phyloP scores from a whole-genome alignment of 2,113 vertebrate species.

The Tringa solitaria region DNA sequence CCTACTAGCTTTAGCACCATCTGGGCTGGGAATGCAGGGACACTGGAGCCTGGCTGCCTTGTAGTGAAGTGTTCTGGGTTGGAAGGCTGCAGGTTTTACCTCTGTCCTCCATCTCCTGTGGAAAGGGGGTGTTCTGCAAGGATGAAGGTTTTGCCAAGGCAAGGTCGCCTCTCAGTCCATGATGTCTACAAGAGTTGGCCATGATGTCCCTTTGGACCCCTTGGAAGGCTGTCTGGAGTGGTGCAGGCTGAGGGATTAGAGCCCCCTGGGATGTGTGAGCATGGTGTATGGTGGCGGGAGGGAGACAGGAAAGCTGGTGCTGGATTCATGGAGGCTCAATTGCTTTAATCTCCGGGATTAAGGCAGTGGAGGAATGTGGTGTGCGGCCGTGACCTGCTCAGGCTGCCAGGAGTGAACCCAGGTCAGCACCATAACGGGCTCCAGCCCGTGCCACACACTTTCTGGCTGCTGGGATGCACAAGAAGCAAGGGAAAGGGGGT shows the following conservation, averaged over 20 bases:
- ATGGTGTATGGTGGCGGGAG: not conserved
- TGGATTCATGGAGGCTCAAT: slow-evolving; percentile 45
- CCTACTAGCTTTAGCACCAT: not conserved
- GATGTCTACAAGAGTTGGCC: accelerated
- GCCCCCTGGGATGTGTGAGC: not conserved
- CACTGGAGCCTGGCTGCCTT: not conserved
- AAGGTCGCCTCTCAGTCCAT: not conserved
- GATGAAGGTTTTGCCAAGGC: not conserved
- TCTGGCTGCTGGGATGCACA: not conserved
- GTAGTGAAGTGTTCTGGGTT: not conserved
- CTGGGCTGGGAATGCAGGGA: not conserved
- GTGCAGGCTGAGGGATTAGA: not conserved
- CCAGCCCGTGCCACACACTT: not conserved
- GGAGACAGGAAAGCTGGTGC: slow-evolving; percentile 46
- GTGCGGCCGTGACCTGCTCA: not conserved
- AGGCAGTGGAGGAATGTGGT: slow-evolving; percentile 53
- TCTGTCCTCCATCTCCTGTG: not conserved
- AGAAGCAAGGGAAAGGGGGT: not conserved
- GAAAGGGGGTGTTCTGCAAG: not conserved
- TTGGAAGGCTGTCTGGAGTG: not conserved
- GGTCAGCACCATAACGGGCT: not conserved
- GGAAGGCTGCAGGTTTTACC: not conserved
- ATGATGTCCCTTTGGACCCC: not conserved
- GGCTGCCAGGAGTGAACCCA: slow-evolving; percentile 55
- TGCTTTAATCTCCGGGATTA: slow-evolving; percentile 65